Percentiles rank a stretch among this genome's conserved stretches.
phyloP scores from a whole-genome alignment of 2,113 vertebrate species.

The Amphiprion percula region DNA sequence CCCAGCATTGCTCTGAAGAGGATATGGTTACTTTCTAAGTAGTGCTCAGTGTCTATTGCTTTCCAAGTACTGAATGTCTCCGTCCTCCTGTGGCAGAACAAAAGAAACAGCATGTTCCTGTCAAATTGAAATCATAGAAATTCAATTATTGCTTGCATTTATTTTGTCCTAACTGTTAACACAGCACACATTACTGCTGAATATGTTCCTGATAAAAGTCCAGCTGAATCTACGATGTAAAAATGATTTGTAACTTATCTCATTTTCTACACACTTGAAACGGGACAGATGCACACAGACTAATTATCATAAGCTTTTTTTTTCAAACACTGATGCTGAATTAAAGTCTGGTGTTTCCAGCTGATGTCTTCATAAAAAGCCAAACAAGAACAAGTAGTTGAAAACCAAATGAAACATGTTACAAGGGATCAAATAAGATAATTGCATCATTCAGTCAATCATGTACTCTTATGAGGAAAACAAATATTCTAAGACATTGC shows the following conservation, averaged over 20 bases:
- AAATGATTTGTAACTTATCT: too few species aligned
- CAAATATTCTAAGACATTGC: not conserved
- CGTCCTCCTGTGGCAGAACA: not conserved
- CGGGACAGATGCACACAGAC: too few species aligned
- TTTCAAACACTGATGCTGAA: too few species aligned
- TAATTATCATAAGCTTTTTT: too few species aligned
- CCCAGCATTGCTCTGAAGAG: slow-evolving; percentile 35
- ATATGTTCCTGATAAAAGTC: too few species aligned
- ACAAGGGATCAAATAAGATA: not conserved
- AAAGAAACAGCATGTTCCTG: slow-evolving; percentile 27
- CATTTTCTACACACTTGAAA: too few species aligned
- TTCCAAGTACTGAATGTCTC: slow-evolving; percentile 54
- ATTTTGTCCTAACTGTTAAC: not conserved
- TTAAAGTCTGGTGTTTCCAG: too few species aligned
- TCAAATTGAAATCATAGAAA: slow-evolving; percentile 22
- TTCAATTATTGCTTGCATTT: not conserved
- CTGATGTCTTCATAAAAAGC: too few species aligned
- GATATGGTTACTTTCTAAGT: slow-evolving; percentile 70
- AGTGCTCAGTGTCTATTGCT: slow-evolving; percentile 48
- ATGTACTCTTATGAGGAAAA: not conserved
- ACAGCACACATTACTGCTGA: too few species aligned
- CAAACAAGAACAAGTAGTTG: too few species aligned
- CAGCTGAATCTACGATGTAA: too few species aligned
- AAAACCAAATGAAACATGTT: not conserved
- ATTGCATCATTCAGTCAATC: not conserved